These are phyloP conservation scores for Thereuonema tuberculata DNA, from an alignment of 1,140 invertebrate genomes.

Conservation along the genomic window DNA sequence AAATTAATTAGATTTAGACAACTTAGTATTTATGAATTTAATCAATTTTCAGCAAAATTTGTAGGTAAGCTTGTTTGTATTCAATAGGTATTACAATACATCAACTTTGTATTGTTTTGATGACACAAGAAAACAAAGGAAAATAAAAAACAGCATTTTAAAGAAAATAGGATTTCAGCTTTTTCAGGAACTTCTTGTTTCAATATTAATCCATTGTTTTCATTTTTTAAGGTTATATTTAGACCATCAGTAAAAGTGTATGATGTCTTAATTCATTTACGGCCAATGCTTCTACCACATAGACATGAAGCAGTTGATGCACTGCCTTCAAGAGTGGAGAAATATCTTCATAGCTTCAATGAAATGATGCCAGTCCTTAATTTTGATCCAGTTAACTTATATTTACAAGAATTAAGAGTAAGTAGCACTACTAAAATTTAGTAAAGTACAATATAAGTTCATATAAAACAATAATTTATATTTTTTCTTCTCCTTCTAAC, in stretches of 20 bases:
- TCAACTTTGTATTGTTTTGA: not conserved
- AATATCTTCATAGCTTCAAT: not conserved
- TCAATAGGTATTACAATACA: too few relatives aligned
- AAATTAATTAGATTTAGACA: too few relatives aligned
- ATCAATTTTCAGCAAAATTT: too few relatives aligned
- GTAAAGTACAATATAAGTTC: too few relatives aligned
- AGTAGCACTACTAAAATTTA: too few relatives aligned
- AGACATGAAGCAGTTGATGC: not conserved
- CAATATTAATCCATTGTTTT: not conserved
- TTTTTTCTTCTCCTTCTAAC: too few relatives aligned
- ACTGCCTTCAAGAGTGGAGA: not conserved
- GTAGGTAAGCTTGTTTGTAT: too few relatives aligned
- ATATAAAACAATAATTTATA: too few relatives aligned
- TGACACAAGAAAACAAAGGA: not conserved
- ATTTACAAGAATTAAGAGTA: not conserved
- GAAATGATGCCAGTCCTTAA: not conserved
- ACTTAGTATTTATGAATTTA: too few relatives aligned
- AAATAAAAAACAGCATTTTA: not conserved
- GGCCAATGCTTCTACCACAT: conserved; percentile 22
- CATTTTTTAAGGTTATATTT: conserved; percentile 43
- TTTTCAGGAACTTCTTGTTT: too few relatives aligned
- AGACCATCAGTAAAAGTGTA: conserved; percentile 49
- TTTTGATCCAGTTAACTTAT: not conserved
- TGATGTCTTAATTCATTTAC: conserved; percentile 60
- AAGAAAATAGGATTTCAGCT: too few relatives aligned